Evolutionary conservation across 2,797 vertebrate species (phyloP), one percentile per base, ranked within the genome.

Genomic region (Bradypus variegatus): DNA sequence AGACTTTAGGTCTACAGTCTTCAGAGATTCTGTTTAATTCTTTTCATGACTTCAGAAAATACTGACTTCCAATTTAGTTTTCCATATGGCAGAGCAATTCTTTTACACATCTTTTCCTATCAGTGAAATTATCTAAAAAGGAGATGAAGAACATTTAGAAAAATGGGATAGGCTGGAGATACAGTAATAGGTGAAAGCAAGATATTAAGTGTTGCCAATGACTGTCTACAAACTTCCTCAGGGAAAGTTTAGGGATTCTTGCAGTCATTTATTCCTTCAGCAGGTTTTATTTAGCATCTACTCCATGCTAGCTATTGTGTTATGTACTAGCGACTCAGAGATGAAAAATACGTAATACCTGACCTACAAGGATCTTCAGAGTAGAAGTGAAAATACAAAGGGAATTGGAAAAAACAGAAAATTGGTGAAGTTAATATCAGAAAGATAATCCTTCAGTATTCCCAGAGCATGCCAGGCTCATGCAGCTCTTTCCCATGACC

Each of bases 31-130:
- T 48, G 53, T 60, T 76, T 86, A 90, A 90, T 38, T 29, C 88
- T n/a, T 90, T 75, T 36, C 36, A 45, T 5, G 48, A 23, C 64
- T 94, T 94, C 29, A 65, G 48, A 69, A 89, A 94, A 77, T n/a
- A 85, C 33, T 82, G 89, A 8, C n/a, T 93, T 91, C 72, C 62
- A 62, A 77, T 69, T 82, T 81, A 31, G 19, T 80, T 91, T 93
- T 91, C 77, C 18, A 62, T 53, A 86, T 8, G 27, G 48, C 33
- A 90, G n/a, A 65, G n/a, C 58, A 75, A 62, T 60, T 70, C 62
- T 64, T 76, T 69, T 60, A 78, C 27, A 18, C 18, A 53, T 36
- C 64, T 86, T 58, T 85, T 91, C 33, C 70, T 80, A 73, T 50
- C 33, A 33, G 27, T 82, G 15, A 92, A 78, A 86, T 62, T 82